These are phyloP conservation scores for Drosophila neotestacea DNA, from an alignment of 2,888 invertebrate species.

Conservation along the genomic window DNA sequence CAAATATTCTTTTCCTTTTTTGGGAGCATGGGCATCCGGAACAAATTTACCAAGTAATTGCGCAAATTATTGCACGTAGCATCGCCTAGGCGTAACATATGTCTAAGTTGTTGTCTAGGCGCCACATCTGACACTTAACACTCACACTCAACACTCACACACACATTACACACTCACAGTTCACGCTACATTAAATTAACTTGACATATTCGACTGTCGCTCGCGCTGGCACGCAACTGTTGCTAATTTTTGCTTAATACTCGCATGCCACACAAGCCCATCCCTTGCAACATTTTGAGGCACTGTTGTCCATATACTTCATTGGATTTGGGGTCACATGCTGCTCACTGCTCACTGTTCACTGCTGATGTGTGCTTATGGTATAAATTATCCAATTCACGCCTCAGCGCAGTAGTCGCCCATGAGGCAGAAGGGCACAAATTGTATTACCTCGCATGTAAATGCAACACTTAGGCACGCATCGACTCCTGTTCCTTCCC, in stretches of 20 bases:
- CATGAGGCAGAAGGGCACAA: conserved; percentile 46
- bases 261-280: conserved; percentile 44
- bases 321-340: conserved; percentile 53
- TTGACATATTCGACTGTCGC: conserved; percentile 66
- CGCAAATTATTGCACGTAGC: conserved; percentile 79
- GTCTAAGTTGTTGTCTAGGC: conserved; percentile 58
- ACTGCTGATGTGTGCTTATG: conserved; percentile 47
- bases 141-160: conserved; percentile 11
- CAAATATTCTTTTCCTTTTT: conserved; percentile 3
- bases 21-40: conserved; percentile 1
- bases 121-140: conserved; percentile 55
- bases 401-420: conserved; percentile 62
- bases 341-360: conserved; percentile 33
- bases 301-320: conserved; percentile 55
- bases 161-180: conserved; percentile 42
- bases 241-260: conserved; percentile 77
- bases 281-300: conserved; percentile 28
- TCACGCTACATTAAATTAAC: conserved; percentile 79
- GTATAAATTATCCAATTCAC: conserved; percentile 81
- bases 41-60: conserved; percentile 75
- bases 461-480: conserved; percentile 81
- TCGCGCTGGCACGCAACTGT: conserved; percentile 71
- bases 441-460: conserved; percentile 75
- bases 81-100: conserved; percentile 64
- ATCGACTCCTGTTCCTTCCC: conserved; percentile 39